A percentile compares a stretch with the other conserved stretches of the same genome.
Evolutionary conservation across 2,797 vertebrate species (phyloP).

Genomic region (Phrynocephalus forsythii): DNA sequence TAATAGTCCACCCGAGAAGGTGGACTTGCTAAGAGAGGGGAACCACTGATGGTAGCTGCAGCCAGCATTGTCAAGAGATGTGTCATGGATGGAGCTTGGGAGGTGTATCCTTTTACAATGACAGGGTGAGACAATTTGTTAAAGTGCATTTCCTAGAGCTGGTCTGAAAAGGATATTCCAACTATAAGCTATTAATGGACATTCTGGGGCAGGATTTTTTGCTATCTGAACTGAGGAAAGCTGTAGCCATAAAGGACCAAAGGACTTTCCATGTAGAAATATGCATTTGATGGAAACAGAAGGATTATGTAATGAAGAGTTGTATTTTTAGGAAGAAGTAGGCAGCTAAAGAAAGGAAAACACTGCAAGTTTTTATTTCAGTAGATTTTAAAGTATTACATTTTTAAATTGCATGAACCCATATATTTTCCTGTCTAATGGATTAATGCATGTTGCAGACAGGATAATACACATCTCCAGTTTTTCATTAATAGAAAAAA

Average conservation of each 20-base stretch:
- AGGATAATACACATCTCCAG: no score
- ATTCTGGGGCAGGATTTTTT: neutral
- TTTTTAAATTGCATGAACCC: constrained; percentile 21
- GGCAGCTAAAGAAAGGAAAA: neutral
- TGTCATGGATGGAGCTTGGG: no score
- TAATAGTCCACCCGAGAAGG: neutral
- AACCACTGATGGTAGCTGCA: neutral
- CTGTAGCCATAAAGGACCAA: neutral
- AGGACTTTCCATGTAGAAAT: neutral
- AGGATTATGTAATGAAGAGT: constrained; percentile 18
- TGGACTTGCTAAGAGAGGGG: neutral
- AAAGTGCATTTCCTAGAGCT: no score
- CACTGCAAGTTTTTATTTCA: neutral
- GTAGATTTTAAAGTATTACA: constrained; percentile 17
- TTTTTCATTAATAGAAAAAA: constrained; percentile 25
- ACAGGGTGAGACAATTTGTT: no score
- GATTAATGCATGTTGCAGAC: no score
- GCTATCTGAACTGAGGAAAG: neutral
- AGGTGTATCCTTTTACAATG: no score
- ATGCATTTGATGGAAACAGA: neutral
- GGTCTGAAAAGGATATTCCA: no score
- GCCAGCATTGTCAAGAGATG: no score
- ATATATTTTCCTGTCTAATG: constrained; percentile 10
- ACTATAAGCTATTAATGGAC: no score
- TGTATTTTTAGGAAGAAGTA: neutral